Percentiles rank a stretch among this genome's conserved stretches.
Evolutionary conservation across 2,113 vertebrate genomes (phyloP).

Genomic region (Hemichromis elongatus): DNA sequence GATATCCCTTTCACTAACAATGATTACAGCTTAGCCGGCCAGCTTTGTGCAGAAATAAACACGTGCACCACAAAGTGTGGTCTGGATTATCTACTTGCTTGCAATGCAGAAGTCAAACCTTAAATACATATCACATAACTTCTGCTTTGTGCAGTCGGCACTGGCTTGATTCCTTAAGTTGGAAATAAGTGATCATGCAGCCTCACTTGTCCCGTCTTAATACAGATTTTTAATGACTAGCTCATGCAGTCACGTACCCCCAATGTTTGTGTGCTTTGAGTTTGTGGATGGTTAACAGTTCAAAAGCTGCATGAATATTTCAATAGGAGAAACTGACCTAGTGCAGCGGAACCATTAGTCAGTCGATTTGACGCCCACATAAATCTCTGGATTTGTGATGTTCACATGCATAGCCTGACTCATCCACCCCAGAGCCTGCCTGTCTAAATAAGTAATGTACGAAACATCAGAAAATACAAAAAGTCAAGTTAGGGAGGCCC

Average conservation of each 20-base stretch:
- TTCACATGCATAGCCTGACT: conserved; percentile 33
- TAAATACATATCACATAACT: conserved; percentile 24
- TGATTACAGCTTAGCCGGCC: conserved; percentile 53
- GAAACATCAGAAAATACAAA: not conserved
- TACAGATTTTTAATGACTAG: not conserved
- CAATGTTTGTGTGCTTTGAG: not conserved
- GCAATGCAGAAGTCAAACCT: conserved; percentile 34
- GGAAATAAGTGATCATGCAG: not conserved
- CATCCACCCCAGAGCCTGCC: conserved; percentile 36
- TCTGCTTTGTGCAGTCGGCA: not conserved
- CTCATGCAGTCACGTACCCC: not conserved
- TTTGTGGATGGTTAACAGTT: not conserved
- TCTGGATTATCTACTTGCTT: conserved; percentile 43
- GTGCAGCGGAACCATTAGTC: conserved; percentile 35
- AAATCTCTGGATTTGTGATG: not conserved
- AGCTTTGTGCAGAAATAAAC: conserved; percentile 44
- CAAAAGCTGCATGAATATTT: not conserved
- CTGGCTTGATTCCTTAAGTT: not conserved
- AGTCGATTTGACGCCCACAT: conserved; percentile 7
- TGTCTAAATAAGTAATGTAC: conserved; percentile 18
- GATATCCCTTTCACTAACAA: conserved; percentile 31
- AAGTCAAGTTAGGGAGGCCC: not conserved
- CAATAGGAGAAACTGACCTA: conserved; percentile 32
- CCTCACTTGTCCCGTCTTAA: not conserved
- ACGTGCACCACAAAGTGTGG: conserved; percentile 26